phyloP scores from a whole-genome alignment of 2,113 vertebrate genomes.

The Etia nguti region DNA sequence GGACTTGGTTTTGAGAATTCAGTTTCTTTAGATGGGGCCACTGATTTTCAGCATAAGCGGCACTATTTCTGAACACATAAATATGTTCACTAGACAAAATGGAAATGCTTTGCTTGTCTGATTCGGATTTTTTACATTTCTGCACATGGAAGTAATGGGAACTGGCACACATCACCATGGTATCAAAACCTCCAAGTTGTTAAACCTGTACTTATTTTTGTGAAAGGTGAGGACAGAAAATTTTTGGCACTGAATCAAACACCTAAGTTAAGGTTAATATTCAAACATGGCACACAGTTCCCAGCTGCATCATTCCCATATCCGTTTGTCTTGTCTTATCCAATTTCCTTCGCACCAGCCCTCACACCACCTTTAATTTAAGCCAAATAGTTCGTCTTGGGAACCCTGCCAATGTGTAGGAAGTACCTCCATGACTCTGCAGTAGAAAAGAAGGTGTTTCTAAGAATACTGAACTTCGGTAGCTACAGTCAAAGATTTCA shows the following conservation, averaged over 20 bases:
- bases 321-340: neutral
- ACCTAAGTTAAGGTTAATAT: neutral
- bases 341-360: neutral
- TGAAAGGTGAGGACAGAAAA: neutral
- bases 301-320: neutral
- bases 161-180: neutral
- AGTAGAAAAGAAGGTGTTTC: neutral
- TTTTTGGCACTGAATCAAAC: neutral
- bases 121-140: neutral
- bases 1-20: neutral
- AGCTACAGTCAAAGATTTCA: neutral
- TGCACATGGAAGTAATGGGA: neutral
- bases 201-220: neutral
- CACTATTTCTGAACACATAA: neutral
- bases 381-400: neutral
- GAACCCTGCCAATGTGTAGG: neutral
- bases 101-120: neutral
- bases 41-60: neutral
- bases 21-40: neutral
- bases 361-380: neutral
- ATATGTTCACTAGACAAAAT: neutral
- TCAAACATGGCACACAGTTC: neutral
- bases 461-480: neutral
- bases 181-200: neutral
- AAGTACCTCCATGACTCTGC: neutral